Evolutionary conservation across 2,113 vertebrate genomes (phyloP), one percentile per base, ranked within the genome.

Genomic region (Cynopterus brachyotis): DNA sequence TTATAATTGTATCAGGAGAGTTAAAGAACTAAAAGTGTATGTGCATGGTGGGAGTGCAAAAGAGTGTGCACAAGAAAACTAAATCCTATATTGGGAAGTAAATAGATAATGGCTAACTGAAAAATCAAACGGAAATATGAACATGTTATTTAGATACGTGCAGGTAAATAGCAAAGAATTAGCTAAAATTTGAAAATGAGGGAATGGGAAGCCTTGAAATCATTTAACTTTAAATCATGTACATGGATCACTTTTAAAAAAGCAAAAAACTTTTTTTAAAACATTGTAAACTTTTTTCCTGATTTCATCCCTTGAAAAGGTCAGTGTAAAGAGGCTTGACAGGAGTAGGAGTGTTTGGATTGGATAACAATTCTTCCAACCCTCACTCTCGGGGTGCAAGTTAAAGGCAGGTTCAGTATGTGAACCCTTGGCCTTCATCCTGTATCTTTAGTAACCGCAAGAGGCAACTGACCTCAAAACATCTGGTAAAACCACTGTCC

Each of bases 161-260:
- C 9, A 59, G 28, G 50, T 45, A 90, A 73, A 94, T 78, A 59
- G 22, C 59, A 78, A 94, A 92, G 66, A 92, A 32, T 89, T 57
- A 62, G 59, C 42, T 67, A 42, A 60, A 89, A 95, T 55, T 89
- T 89, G 78, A 59, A 75, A 92, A 35, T 37, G 28, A 83, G 47
- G 73, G 5, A 86, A 83, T 67, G 6, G 11, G 32, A 59, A 89
- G 57, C 53, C 40, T 70, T 88, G 47, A 32, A 92, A 79, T 4
- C 16, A 82, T 35, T 86, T 79, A 92, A 76, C 30, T 95, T 94
- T 87, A 75, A 92, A 90, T 75, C 53, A 15, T 78, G 26, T 19
- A 24, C 32, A n/a, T 37, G 20, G 73, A 55, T 40, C 66, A 83
- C 28, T 93, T 95, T 22, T 17, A 88, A 95, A 83, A 95, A 64